phyloP scores from a whole-genome alignment of 2,888 invertebrate genomes.

The Prosopocoilus inquinatus region DNA sequence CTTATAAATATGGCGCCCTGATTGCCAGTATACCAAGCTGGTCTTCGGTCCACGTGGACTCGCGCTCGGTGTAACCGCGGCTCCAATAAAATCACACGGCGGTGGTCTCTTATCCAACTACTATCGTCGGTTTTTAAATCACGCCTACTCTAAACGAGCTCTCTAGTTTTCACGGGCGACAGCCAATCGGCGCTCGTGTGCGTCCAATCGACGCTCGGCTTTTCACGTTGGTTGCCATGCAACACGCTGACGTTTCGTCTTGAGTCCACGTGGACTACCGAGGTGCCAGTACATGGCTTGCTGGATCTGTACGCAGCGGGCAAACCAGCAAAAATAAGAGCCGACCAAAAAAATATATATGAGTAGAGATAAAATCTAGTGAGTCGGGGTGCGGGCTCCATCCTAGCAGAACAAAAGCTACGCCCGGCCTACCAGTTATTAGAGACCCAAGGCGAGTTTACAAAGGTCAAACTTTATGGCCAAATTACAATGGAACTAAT shows the following conservation, averaged over 20 bases:
- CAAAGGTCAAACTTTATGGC: conserved; percentile 48
- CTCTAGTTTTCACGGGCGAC: conserved; percentile 28
- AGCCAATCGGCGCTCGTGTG: conserved; percentile 28
- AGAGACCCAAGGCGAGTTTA: conserved; percentile 44
- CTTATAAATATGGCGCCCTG: conserved; percentile 56
- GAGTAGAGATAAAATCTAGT: conserved; percentile 51
- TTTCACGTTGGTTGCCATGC: conserved; percentile 33
- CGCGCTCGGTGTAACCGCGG: conserved; percentile 8
- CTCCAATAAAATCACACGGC: conserved; percentile 29
- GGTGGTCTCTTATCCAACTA: conserved; percentile 25
- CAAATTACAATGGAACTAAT: conserved; percentile 45
- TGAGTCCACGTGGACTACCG: conserved; percentile 50
- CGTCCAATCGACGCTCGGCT: conserved; percentile 38
- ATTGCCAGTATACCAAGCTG: conserved; percentile 54
- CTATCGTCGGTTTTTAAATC: conserved; percentile 18
- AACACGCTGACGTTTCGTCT: conserved; percentile 38
- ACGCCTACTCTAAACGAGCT: conserved; percentile 47
- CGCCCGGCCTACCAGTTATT: conserved; percentile 49
- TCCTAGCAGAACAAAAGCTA: conserved; percentile 49
- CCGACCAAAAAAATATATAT: conserved; percentile 48
- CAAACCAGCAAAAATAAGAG: conserved; percentile 53
- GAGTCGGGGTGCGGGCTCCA: conserved; percentile 48
- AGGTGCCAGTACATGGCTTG: conserved; percentile 52
- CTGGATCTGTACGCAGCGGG: conserved; percentile 50
- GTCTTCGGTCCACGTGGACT: conserved; percentile 48